Percentiles rank a stretch among this genome's conserved stretches.
Evolutionary conservation across 1,140 invertebrate genomes (phyloP).

Genomic region (Bombus breviceps): DNA sequence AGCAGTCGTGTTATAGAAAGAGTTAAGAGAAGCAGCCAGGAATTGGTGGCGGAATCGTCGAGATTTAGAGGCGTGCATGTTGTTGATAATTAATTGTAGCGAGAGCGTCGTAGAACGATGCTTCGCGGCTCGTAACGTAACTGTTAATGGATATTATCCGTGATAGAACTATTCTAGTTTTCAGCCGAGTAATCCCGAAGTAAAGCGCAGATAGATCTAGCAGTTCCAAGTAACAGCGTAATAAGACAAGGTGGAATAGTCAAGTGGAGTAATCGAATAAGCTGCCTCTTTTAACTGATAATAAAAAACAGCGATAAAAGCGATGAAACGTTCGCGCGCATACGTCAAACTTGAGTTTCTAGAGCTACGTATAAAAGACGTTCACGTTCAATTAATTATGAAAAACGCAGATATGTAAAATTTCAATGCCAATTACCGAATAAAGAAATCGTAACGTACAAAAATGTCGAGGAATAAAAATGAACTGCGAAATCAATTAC

Average conservation of each 20-base stretch:
- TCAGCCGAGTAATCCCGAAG: conserved; percentile 50
- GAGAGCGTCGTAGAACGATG: conserved; percentile 47
- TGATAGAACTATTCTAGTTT: conserved; percentile 53
- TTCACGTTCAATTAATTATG: neutral
- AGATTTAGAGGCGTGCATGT: conserved; percentile 43
- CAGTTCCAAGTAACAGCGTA: conserved; percentile 45
- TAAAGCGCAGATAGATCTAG: conserved; percentile 53
- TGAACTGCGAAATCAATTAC: too few relatives aligned
- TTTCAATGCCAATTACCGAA: too few relatives aligned
- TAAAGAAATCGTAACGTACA: too few relatives aligned
- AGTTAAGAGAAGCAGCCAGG: conserved; percentile 25
- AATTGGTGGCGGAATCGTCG: conserved; percentile 39
- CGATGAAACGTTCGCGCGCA: neutral
- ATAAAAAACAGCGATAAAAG: conserved; percentile 14
- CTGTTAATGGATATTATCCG: conserved; percentile 53
- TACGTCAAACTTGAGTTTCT: neutral
- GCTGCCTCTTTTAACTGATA: conserved; percentile 27
- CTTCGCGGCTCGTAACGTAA: conserved; percentile 51
- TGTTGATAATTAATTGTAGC: conserved; percentile 54
- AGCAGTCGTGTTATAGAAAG: conserved; percentile 30
- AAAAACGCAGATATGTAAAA: neutral
- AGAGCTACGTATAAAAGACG: neutral
- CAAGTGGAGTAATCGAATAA: conserved; percentile 45
- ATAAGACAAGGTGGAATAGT: conserved; percentile 50
- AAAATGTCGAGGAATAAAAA: too few relatives aligned